Base-by-base conservation (phyloP, 2,797 vertebrate species). In the Alfaro cultratus region DNA sequence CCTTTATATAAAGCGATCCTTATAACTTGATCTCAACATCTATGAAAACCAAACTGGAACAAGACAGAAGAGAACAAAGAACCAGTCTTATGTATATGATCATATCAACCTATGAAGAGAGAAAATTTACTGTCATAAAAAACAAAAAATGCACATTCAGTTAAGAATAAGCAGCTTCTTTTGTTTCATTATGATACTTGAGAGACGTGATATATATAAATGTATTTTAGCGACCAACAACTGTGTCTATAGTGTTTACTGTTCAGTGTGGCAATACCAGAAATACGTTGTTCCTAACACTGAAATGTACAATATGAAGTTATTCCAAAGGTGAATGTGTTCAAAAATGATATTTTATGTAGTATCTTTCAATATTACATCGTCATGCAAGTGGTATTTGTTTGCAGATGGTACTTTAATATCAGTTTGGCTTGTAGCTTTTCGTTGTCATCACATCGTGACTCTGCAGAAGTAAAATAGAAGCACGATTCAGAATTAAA, bases 211-310 rank as follows among this genome's bases (percentile, higher is more conserved):
- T 85, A 79, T 51, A 23, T 74, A 90, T 78, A 80, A 86, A 9
- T 26, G 18, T 80, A 80, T 82, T 83, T 88, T 89, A 93, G 93
- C 89, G 95, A 96, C 96, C 95, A 96, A 95, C 95, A 93, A 95
- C 94, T 95, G 92, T 93, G 90, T 90, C 90, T 80, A 82, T 85
- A 90, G 88, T 77, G 73, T 81, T 79, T 45, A 80, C 57, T 64
- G 82, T 87, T 72, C 53, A 53, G 57, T 77, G 75, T 76, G 71
- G 81, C 73, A 45, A 29, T 12, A 51, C 39, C 78, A 71, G 71
- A 84, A 49, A 78, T 75, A 34, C 12, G 78, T 75, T 80, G 73
- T 74, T 88, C 21, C 73, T 76, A 9, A 75, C 49, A 43, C 36
- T 79, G 12, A 86, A 72, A 81, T 55, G 72, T 49, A 73, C 15